Evolutionary conservation across 1,140 invertebrate genomes (phyloP).

Genomic region (Heliconius himera): DNA sequence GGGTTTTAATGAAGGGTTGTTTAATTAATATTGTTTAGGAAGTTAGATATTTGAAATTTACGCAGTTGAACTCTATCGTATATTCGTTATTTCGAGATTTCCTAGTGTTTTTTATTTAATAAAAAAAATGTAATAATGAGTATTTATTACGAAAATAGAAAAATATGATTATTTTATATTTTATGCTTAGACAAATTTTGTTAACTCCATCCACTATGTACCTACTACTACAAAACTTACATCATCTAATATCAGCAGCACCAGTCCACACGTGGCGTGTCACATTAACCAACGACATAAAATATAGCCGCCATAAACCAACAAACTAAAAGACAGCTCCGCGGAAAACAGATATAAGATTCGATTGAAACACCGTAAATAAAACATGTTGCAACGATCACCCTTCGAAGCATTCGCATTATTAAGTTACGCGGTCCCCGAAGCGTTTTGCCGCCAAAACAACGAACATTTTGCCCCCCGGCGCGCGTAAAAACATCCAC

Average conservation of each 20-base stretch:
- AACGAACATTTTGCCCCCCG: slow-evolving; percentile 79
- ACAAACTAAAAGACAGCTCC: not conserved
- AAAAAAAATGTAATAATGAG: no score
- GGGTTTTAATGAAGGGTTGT: not conserved
- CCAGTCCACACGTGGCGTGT: slow-evolving; percentile 17
- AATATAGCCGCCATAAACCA: not conserved
- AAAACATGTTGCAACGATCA: slow-evolving; percentile 76
- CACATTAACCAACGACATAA: not conserved
- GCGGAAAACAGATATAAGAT: slow-evolving; percentile 68
- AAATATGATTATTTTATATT: no score
- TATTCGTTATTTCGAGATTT: no score
- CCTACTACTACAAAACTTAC: not conserved
- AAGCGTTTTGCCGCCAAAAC: slow-evolving; percentile 81
- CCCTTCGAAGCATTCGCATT: slow-evolving; percentile 73
- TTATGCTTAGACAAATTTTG: no score
- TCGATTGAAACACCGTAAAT: slow-evolving; percentile 79
- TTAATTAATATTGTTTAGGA: no score
- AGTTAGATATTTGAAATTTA: no score
- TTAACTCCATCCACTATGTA: no score
- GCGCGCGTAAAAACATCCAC: slow-evolving; percentile 78
- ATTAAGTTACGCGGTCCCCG: slow-evolving; percentile 79
- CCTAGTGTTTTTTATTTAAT: no score
- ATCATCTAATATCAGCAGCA: slow-evolving; percentile 49
- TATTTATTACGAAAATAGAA: no score
- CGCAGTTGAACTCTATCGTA: no score